Base-by-base conservation (phyloP, 1,140 invertebrate species). In the Procambarus virginalis region DNA sequence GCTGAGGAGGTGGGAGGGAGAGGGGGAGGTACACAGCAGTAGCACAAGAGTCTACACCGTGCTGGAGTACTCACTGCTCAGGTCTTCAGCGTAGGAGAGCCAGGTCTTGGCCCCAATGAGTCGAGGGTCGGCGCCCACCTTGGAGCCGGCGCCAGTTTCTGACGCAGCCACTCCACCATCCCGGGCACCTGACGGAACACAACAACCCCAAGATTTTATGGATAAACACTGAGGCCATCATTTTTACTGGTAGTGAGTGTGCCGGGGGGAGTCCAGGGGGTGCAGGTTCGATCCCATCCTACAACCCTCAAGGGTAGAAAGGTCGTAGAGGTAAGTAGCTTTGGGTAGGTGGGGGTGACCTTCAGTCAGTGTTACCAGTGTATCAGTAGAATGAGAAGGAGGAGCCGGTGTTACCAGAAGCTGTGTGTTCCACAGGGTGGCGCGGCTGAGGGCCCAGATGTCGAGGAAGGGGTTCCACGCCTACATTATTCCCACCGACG, bases 71-170 rank as follows among this genome's bases (percentile, higher is more conserved):
- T 84, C 92, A 86, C 93, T 92, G 49, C 84, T 84, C 58, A 92
- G 89, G 90, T 93, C 93, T 64, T 91, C 90, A 6, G 93, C 92
- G 93, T 93, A 94, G 0, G 77, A 80, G 93, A 89, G 55, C 94
- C 94, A 94, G 92, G 93, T 82, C 93, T 94, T 91, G 94, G 94
- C 90, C 94, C 93, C 89, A 87, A 92, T 82, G 10, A 92, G 91
- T 14, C 88, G 96, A 0, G 98, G 96, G 95, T 99, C 98, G 17
- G 96, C 97, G 1, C 98, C 98, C 22, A 99, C 96, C 82, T 95
- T 94, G 64, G 95, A 94, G 91, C 96, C 46, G 95, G 83, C 90
- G 95, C 94, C 80, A 98, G 94, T n/a, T 96, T 95, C 60, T 96
- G 94, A 92, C 94, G 93, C 60, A 95, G 92, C 95, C 95, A 96